Evolutionary conservation across 2,797 vertebrate genomes (phyloP).

Genomic region (Rhinichthys osculus): DNA sequence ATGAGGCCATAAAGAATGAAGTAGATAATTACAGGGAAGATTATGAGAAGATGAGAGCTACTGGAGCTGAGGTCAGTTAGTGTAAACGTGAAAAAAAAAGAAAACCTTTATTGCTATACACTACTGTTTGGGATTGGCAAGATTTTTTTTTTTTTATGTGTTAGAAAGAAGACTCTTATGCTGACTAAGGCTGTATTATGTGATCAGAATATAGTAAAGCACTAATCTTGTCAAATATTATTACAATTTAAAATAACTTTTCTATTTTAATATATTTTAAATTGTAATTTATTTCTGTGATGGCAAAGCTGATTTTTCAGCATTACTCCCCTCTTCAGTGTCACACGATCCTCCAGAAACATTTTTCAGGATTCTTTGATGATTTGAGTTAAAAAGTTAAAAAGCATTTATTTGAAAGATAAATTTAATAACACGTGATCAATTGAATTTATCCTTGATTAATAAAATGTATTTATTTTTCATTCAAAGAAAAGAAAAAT

Average conservation of each 20-base stretch:
- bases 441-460: neutral
- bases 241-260: neutral
- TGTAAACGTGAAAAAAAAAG: neutral
- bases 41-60: constrained; percentile 85
- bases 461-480: neutral
- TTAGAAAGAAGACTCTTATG: neutral
- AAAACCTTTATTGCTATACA: neutral
- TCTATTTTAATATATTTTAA: neutral
- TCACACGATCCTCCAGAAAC: neutral
- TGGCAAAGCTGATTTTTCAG: neutral
- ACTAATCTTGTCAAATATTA: neutral
- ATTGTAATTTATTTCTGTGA: no score
- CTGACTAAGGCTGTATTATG: neutral
- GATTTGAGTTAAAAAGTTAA: neutral
- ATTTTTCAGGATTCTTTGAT: neutral
- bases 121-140: neutral
- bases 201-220: neutral
- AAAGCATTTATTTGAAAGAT: neutral
- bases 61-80: constrained; percentile 85
- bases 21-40: constrained; percentile 91
- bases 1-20: constrained; percentile 90
- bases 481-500: neutral
- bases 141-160: neutral
- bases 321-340: neutral
- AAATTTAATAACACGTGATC: neutral